These are phyloP conservation scores for Epiblema foenella DNA, from an alignment of 2,888 invertebrate species.

Conservation along the genomic window DNA sequence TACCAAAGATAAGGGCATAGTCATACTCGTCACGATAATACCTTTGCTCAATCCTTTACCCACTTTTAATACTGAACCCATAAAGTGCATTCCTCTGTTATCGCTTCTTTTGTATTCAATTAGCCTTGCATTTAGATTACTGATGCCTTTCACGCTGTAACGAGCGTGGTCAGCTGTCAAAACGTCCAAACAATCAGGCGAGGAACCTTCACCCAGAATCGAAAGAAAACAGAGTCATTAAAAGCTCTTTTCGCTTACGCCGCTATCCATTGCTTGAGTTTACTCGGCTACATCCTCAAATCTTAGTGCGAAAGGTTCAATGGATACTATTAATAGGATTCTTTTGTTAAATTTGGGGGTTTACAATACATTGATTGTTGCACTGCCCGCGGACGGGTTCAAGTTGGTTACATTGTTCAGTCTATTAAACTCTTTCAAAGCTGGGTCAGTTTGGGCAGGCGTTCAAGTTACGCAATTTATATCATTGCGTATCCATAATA, in stretches of 20 bases:
- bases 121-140: constrained; percentile 83
- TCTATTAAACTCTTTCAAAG: constrained; percentile 81
- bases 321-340: constrained; percentile 48
- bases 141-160: constrained; percentile 83
- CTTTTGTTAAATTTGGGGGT: constrained; percentile 49
- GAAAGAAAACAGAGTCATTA: constrained; percentile 47
- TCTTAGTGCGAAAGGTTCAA: constrained; percentile 47
- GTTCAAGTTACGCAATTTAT: constrained; percentile 73
- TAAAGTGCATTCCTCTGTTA: constrained; percentile 79
- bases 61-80: constrained; percentile 64
- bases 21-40: constrained; percentile 42
- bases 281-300: neutral
- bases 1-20: constrained; percentile 53
- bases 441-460: constrained; percentile 74
- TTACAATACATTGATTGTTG: constrained; percentile 52
- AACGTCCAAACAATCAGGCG: constrained; percentile 82
- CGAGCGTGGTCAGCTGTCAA: constrained; percentile 84
- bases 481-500: constrained; percentile 61
- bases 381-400: constrained; percentile 55
- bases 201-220: constrained; percentile 53
- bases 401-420: constrained; percentile 75
- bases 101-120: constrained; percentile 84
- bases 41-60: constrained; percentile 56
- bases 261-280: constrained; percentile 44
- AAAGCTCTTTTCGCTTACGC: constrained; percentile 32